Percentiles rank a stretch among this genome's conserved stretches.
These are phyloP conservation scores for Cheilinus undulatus DNA, from an alignment of 2,113 vertebrate species.

Conservation along the genomic window DNA sequence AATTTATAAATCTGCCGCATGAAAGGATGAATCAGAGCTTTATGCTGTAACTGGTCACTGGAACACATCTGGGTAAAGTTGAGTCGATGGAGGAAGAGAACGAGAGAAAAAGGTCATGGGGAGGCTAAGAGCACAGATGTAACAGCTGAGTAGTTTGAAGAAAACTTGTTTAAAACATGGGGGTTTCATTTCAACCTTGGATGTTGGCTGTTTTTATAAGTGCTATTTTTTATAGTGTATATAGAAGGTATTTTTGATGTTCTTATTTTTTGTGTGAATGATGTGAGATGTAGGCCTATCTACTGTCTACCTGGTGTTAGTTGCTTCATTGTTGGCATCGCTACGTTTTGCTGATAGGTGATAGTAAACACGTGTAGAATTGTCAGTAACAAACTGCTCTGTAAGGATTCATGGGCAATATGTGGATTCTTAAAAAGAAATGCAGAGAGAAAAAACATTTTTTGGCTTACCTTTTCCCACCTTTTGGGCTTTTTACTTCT, in stretches of 20 bases:
- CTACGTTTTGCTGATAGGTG: not conserved
- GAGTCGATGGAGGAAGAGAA: conserved; percentile 27
- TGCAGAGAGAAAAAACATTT: conserved; percentile 6
- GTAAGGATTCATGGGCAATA: conserved; percentile 1
- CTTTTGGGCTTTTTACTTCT: conserved; percentile 48
- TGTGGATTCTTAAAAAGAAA: conserved; percentile 31
- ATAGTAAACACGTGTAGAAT: not conserved
- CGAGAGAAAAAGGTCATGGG: conserved; percentile 36
- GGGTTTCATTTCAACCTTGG: not conserved
- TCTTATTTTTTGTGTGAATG: not conserved
- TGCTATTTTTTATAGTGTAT: not conserved
- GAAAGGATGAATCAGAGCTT: conserved; percentile 56
- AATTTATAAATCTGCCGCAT: conserved; percentile 47
- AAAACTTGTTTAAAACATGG: not conserved
- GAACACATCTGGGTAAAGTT: conserved; percentile 63
- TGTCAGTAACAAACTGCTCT: not conserved
- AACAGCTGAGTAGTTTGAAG: conserved; percentile 1
- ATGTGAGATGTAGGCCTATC: not conserved
- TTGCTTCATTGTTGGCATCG: not conserved
- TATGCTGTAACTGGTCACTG: conserved; percentile 43
- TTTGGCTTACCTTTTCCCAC: conserved; percentile 22
- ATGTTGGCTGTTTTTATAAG: not conserved
- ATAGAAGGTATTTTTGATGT: not conserved
- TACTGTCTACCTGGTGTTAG: not conserved
- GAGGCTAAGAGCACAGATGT: conserved; percentile 43